Conservation (phyloP, 1,140 invertebrate species). For the Drosophila kikkawai region DNA sequence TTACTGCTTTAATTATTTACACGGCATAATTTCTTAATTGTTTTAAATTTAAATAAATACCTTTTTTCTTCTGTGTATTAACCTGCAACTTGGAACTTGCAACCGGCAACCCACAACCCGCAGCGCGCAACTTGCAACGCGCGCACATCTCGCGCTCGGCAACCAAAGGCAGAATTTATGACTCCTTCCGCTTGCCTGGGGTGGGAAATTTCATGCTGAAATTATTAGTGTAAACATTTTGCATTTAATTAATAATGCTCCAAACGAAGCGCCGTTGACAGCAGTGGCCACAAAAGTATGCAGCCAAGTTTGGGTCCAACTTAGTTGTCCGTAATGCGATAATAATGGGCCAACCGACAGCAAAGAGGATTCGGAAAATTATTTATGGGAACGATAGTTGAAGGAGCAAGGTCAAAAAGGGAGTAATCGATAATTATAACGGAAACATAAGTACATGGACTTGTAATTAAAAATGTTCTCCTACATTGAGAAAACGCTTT, state of each 20-base stretch:
- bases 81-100: slow-evolving; percentile 3
- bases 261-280: slow-evolving; percentile 55
- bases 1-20: no score
- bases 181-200: slow-evolving; percentile 53
- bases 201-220: slow-evolving; percentile 65
- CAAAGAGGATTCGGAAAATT: background rate
- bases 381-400: slow-evolving; percentile 9
- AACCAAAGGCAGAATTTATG: slow-evolving; percentile 68
- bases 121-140: slow-evolving; percentile 39
- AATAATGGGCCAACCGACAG: slow-evolving; percentile 55
- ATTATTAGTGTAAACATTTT: slow-evolving; percentile 84
- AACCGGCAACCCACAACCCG: slow-evolving; percentile 39
- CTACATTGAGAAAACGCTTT: no score
- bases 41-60: no score
- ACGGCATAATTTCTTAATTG: no score
- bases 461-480: background rate
- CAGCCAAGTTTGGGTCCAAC: slow-evolving; percentile 41
- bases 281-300: slow-evolving; percentile 53
- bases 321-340: slow-evolving; percentile 63
- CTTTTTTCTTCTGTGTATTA: background rate
- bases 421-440: background rate
- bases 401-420: background rate
- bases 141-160: slow-evolving; percentile 21
- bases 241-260: slow-evolving; percentile 80
- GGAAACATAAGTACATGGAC: background rate